Evolutionary conservation across 2,797 vertebrate species (phyloP), one percentile per base, ranked within the genome.

Genomic region (Echeneis naucrates): DNA sequence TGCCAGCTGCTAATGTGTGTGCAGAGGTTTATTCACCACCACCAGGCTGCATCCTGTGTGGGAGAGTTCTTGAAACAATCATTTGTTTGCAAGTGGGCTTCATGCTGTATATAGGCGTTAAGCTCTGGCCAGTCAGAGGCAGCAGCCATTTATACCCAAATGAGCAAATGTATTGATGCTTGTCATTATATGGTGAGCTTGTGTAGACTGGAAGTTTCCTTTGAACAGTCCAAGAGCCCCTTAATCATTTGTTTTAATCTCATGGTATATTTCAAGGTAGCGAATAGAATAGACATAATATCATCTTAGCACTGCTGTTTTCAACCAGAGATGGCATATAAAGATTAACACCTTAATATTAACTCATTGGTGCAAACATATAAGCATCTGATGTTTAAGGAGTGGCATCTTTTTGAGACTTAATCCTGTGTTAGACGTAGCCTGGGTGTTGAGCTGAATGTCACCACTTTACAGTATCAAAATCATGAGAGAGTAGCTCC

Each of bases 1-100:
- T 53, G 65, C n/a, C 63, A 72, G 50, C 54, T 78, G 71, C 58
- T 63, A 63, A 55, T 74, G 47, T 78, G 58, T 70, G 67, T n/a
- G 26, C 44, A 61, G 54, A 54, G 38, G 38, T 64, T 81, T 75
- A 70, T 71, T 84, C 61, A 77, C 58, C 54, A 57, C 13, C 51
- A 56, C n/a, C 73, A 38, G 69, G 38, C 59, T 74, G 59, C 33
- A 13, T 66, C 69, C 35, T 63, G 48, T 75, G 37, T 72, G 55
- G 58, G 72, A 78, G 59, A 55, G 21, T 23, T 65, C 17, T 21
- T 38, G 42, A 60, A 35, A 52, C 58, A 67, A 3, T 61, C 38
- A 59, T 51, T 62, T 44, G 8, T 78, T 74, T 72, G 58, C 45
- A 68, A 42, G 13, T 30, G 40, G 52, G 35, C 52, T 68, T 69